Percentiles rank a stretch among this genome's conserved stretches.
Evolutionary conservation across 35 echinoderm and acorn worm species (phyloP).

Genomic region (Ptychodera flava): DNA sequence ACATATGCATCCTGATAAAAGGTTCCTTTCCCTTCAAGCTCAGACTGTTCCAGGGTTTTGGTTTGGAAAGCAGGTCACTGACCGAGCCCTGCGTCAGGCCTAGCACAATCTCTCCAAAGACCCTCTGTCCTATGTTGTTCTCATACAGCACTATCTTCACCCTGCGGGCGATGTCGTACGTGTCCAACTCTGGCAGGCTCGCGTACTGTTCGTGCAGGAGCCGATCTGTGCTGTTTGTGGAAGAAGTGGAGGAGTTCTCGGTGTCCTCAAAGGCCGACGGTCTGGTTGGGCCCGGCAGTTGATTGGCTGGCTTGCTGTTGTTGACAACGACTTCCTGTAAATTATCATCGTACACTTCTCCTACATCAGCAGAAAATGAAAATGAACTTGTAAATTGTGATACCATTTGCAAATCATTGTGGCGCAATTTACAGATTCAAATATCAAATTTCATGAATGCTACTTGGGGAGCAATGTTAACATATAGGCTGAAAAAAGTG

Average conservation of each 20-base stretch:
- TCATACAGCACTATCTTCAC: slow-evolving; percentile 87
- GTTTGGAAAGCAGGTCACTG: slow-evolving; percentile 94
- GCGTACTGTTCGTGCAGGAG: slow-evolving; percentile 71
- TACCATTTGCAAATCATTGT: too few relatives aligned
- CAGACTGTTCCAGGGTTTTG: slow-evolving; percentile 96
- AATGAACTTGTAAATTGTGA: too few relatives aligned
- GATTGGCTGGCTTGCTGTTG: background rate
- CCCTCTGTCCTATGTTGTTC: slow-evolving; percentile 90
- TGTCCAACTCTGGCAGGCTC: slow-evolving; percentile 91
- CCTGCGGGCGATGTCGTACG: slow-evolving; percentile 76
- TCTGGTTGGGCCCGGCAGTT: background rate
- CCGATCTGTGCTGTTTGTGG: background rate
- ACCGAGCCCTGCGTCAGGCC: slow-evolving; percentile 96
- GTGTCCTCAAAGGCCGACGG: background rate
- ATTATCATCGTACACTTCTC: background rate
- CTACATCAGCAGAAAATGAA: too few relatives aligned
- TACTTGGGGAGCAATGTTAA: too few relatives aligned
- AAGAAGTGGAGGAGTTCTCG: background rate
- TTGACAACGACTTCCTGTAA: background rate
- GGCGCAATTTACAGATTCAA: too few relatives aligned
- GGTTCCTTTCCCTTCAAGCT: slow-evolving; percentile 98
- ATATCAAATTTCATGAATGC: too few relatives aligned
- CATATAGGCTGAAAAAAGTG: too few relatives aligned
- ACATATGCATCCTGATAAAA: slow-evolving; percentile 93
- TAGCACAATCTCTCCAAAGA: slow-evolving; percentile 89